Percentiles rank a stretch among this genome's conserved stretches.
phyloP scores from a whole-genome alignment of 2,113 vertebrate species.

The Rhinolophus ferrumequinum region DNA sequence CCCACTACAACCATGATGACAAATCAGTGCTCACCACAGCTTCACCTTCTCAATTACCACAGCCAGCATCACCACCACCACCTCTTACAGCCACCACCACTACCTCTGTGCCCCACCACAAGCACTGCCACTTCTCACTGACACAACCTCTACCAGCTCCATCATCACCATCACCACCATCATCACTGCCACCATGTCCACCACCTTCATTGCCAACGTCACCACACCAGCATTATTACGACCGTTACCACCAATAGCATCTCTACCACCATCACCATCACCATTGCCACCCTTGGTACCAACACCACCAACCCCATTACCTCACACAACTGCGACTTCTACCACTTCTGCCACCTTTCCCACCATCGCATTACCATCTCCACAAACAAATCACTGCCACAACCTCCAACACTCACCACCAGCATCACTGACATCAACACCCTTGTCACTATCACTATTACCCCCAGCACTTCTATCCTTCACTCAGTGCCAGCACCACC shows the following conservation, averaged over 20 bases:
- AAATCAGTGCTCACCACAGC: accelerated
- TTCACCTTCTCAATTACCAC: accelerated
- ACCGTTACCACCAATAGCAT: no score
- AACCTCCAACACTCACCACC: not conserved
- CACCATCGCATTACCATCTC: no score
- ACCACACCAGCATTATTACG: no score
- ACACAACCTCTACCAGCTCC: not conserved
- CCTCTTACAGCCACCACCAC: no score
- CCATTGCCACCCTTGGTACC: no score
- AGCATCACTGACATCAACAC: no score
- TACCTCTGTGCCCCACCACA: not conserved
- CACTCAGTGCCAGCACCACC: not conserved
- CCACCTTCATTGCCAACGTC: not conserved
- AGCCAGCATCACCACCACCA: no score
- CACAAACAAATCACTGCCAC: no score
- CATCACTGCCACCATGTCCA: accelerated
- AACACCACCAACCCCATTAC: not conserved
- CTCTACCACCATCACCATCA: not conserved
- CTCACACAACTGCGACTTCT: accelerated
- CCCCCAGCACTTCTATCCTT: no score
- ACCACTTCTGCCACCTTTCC: no score
- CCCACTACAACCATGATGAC: not conserved
- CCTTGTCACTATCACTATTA: no score
- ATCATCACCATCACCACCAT: accelerated
- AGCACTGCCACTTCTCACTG: not conserved